Evolutionary conservation across 2,888 invertebrate genomes (phyloP).

Genomic region (Volucella inflata): DNA sequence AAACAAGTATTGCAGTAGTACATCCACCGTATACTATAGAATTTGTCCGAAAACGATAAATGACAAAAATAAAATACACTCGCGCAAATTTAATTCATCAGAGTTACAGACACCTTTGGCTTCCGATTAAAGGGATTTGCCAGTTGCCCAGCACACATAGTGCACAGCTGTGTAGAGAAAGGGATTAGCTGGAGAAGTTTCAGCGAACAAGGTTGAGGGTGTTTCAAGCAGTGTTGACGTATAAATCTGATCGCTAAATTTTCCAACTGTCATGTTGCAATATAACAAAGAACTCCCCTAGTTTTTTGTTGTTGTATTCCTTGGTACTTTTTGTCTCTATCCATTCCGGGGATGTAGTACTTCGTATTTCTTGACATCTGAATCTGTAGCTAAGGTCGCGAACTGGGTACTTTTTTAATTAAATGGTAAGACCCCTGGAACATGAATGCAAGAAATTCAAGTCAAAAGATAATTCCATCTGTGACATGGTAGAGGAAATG

Average conservation of each 20-base stretch:
- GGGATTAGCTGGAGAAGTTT: slow-evolving; percentile 49
- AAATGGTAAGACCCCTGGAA: slow-evolving; percentile 38
- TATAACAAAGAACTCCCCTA: slow-evolving; percentile 10
- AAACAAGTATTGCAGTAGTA: background rate
- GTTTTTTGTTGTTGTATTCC: slow-evolving; percentile 1
- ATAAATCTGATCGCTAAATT: slow-evolving; percentile 56
- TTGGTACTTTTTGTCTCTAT: slow-evolving; percentile 20
- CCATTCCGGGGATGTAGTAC: slow-evolving; percentile 29
- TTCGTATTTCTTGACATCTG: slow-evolving; percentile 39
- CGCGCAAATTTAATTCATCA: slow-evolving; percentile 53
- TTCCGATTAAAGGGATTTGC: slow-evolving; percentile 44
- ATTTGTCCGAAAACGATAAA: slow-evolving; percentile 2
- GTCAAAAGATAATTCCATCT: slow-evolving; percentile 54
- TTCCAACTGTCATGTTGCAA: slow-evolving; percentile 45
- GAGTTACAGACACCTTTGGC: slow-evolving; percentile 23
- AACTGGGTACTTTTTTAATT: slow-evolving; percentile 47
- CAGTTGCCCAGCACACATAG: slow-evolving; percentile 1
- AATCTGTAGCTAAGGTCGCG: slow-evolving; percentile 37
- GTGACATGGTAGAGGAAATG: slow-evolving; percentile 28
- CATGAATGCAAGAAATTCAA: slow-evolving; percentile 50
- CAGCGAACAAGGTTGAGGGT: slow-evolving; percentile 3
- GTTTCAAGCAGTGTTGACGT: slow-evolving; percentile 33
- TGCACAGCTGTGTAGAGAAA: slow-evolving; percentile 24
- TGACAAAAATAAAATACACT: slow-evolving; percentile 24
- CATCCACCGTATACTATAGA: slow-evolving; percentile 13